Evolutionary conservation across 2,113 vertebrate genomes (phyloP).

Genomic region (Cyanoliseus patagonus): DNA sequence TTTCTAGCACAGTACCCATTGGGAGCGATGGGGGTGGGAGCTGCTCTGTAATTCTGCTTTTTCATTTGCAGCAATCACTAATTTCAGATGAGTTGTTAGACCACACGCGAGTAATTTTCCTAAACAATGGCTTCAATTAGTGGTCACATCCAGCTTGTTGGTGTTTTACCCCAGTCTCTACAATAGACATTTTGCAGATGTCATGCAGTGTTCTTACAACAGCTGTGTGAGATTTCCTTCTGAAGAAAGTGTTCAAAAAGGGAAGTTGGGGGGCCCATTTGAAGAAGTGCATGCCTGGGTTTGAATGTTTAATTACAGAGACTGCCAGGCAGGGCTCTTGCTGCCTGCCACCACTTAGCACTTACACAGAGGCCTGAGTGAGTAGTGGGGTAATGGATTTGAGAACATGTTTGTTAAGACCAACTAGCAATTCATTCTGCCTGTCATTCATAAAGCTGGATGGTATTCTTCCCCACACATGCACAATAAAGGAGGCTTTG

Average conservation of each 20-base stretch:
- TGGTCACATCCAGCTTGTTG: constrained; percentile 69
- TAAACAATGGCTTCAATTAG: constrained; percentile 74
- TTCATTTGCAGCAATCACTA: constrained; percentile 68
- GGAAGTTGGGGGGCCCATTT: constrained; percentile 64
- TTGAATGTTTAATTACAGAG: constrained; percentile 71
- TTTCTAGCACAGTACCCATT: constrained; percentile 22
- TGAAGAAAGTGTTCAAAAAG: constrained; percentile 64
- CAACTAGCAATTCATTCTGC: constrained; percentile 51
- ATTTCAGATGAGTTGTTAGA: constrained; percentile 70
- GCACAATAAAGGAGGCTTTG: background rate
- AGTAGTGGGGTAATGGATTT: constrained; percentile 38
- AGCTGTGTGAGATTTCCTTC: constrained; percentile 71
- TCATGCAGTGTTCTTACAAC: constrained; percentile 57
- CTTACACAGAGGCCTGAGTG: constrained; percentile 40
- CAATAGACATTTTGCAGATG: constrained; percentile 71
- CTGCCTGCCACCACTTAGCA: constrained; percentile 61
- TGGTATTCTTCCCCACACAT: background rate
- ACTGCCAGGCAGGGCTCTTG: constrained; percentile 41
- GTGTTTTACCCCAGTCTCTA: constrained; percentile 64
- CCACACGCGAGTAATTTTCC: constrained; percentile 69
- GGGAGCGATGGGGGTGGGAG: constrained; percentile 27
- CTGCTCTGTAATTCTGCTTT: constrained; percentile 39
- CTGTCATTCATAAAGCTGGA: constrained; percentile 40
- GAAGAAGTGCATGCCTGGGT: constrained; percentile 44
- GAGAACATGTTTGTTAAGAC: constrained; percentile 63